Conservation (phyloP, 2,113 vertebrate genomes). For the Cranoglanis bouderius region DNA sequence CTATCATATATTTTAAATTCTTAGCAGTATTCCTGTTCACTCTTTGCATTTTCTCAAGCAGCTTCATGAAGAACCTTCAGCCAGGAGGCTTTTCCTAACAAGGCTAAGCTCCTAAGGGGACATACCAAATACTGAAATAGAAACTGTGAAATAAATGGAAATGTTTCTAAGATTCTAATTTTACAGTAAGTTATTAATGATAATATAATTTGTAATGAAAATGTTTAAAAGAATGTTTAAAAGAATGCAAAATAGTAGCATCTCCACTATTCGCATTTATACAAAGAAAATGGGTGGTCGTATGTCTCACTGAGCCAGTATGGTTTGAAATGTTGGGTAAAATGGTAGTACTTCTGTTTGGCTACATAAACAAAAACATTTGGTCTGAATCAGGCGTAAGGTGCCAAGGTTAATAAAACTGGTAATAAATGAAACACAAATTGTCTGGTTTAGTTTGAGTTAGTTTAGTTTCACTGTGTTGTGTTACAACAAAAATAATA, state of each 20-base stretch:
- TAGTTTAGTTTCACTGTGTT: not conserved
- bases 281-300: not conserved
- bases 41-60: not conserved
- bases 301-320: not conserved
- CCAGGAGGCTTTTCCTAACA: not conserved
- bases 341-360: not conserved
- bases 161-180: not conserved
- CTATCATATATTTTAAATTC: not conserved
- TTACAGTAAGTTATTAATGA: not conserved
- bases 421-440: not conserved
- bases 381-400: not conserved
- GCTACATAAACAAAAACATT: not conserved
- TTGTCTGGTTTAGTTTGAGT: not conserved
- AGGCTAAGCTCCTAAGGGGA: not conserved
- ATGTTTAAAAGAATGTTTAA: not conserved
- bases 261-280: not conserved
- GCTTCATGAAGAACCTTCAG: not conserved
- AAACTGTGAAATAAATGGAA: no score
- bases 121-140: not conserved
- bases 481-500: not conserved
- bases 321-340: not conserved
- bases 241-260: not conserved
- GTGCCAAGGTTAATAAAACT: not conserved
- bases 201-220: not conserved
- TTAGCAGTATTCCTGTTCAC: not conserved